Percentiles rank a stretch among this genome's conserved stretches.
Conservation (phyloP, 2,888 invertebrate species). For the Plagodis dolabraria region DNA sequence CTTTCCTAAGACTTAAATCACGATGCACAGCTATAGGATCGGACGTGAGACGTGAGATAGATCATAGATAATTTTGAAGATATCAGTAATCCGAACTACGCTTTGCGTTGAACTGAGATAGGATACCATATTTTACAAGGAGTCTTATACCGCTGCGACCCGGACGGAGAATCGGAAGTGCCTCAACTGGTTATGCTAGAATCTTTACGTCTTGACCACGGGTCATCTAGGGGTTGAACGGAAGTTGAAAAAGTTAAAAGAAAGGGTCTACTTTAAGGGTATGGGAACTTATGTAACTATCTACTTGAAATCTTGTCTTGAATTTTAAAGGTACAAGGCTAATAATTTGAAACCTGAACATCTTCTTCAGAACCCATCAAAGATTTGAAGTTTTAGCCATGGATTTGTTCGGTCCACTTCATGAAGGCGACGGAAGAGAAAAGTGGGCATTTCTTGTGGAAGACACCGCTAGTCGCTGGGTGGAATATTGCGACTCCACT, state of each 20-base stretch:
- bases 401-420: slow-evolving; percentile 15
- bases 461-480: too few species aligned
- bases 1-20: too few species aligned
- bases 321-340: slow-evolving; percentile 17
- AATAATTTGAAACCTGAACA: slow-evolving; percentile 21
- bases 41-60: slow-evolving; percentile 31
- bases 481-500: too few species aligned
- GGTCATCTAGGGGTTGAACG: not conserved
- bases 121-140: slow-evolving; percentile 39
- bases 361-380: slow-evolving; percentile 13
- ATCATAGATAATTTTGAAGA: slow-evolving; percentile 38
- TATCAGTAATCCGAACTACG: not conserved
- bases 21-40: slow-evolving; percentile 31
- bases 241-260: slow-evolving; percentile 8
- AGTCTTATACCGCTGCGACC: slow-evolving; percentile 34
- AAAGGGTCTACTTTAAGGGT: not conserved
- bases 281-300: slow-evolving; percentile 10
- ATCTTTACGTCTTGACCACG: not conserved
- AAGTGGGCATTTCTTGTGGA: slow-evolving; percentile 12
- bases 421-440: slow-evolving; percentile 17
- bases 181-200: not conserved
- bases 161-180: slow-evolving; percentile 23
- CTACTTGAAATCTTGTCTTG: slow-evolving; percentile 11
- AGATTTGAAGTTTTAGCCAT: not conserved
- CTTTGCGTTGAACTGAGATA: slow-evolving; percentile 28